A percentile compares a stretch with the other conserved stretches of the same genome.
phyloP scores from a whole-genome alignment of 2,888 invertebrate genomes.

The Rhagonycha fulva region DNA sequence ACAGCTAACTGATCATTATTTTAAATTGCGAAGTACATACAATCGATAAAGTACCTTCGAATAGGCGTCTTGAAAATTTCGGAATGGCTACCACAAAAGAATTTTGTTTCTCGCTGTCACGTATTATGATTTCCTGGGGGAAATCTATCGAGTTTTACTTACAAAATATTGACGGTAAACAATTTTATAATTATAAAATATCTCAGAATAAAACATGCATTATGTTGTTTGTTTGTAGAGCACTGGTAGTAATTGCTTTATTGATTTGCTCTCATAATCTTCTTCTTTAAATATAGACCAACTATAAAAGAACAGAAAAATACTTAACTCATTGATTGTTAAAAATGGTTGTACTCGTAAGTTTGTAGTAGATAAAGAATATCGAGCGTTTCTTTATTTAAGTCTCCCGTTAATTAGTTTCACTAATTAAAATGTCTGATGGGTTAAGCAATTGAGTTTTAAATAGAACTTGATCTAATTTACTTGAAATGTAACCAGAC shows the following conservation, averaged over 20 bases:
- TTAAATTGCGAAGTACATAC: too few species aligned
- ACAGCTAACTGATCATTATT: too few species aligned
- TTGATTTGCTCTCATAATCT: background rate
- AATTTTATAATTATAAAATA: background rate
- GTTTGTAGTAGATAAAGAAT: background rate
- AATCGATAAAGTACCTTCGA: too few species aligned
- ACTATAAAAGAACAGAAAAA: background rate
- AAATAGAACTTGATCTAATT: background rate
- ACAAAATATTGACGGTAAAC: background rate
- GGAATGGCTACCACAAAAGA: background rate
- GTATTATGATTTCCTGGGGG: background rate
- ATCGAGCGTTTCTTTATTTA: background rate
- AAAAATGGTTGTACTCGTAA: background rate
- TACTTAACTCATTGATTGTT: background rate
- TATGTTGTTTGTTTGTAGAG: background rate
- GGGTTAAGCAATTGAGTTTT: background rate
- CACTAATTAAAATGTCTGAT: background rate
- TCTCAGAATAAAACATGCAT: background rate
- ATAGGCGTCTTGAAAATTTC: background rate
- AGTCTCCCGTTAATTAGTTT: background rate
- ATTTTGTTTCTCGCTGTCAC: background rate
- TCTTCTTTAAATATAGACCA: background rate
- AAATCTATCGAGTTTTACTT: too few species aligned
- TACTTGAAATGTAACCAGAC: too few species aligned
- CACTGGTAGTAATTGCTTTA: background rate